phyloP scores from a whole-genome alignment of 53 echinoderm and acorn worm genomes.

The Henricia sp. region DNA sequence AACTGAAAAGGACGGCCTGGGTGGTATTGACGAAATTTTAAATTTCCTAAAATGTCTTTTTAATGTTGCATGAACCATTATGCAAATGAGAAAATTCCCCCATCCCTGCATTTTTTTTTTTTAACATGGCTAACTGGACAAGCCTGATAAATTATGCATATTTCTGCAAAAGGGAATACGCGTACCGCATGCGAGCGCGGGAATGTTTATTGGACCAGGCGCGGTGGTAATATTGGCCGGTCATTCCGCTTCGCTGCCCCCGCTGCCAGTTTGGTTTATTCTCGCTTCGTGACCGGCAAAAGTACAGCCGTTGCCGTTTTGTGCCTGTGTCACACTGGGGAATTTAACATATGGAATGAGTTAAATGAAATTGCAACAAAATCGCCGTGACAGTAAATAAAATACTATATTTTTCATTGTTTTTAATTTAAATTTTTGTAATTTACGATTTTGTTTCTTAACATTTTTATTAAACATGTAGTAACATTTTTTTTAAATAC shows the following conservation, averaged over 20 bases:
- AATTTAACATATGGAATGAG: constrained; percentile 18
- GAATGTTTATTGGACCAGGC: constrained; percentile 17
- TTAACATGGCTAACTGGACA: neutral
- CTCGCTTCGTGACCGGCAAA: constrained; percentile 29
- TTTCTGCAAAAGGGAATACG: neutral
- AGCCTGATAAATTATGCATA: constrained; percentile 29
- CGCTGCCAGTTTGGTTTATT: constrained; percentile 34
- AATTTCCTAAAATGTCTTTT: too few relatives aligned
- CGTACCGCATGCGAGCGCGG: neutral
- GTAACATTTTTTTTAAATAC: too few relatives aligned
- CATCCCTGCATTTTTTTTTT: neutral
- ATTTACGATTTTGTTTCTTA: too few relatives aligned
- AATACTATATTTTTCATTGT: too few relatives aligned
- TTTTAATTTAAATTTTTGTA: too few relatives aligned
- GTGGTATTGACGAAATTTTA: too few relatives aligned
- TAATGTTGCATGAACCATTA: neutral
- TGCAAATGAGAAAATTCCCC: neutral
- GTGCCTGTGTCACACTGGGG: neutral
- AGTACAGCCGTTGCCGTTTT: constrained; percentile 6
- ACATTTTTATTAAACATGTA: too few relatives aligned
- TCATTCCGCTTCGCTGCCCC: constrained; percentile 50
- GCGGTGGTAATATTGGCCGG: constrained; percentile 25
- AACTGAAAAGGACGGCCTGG: too few relatives aligned
- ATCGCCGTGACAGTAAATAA: too few relatives aligned
- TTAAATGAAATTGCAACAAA: too few relatives aligned